Percentiles rank a stretch among this genome's conserved stretches.
These are phyloP conservation scores for Epizoanthus ramosus DNA, from an alignment of 92 coral and sea anemone species.

Conservation along the genomic window DNA sequence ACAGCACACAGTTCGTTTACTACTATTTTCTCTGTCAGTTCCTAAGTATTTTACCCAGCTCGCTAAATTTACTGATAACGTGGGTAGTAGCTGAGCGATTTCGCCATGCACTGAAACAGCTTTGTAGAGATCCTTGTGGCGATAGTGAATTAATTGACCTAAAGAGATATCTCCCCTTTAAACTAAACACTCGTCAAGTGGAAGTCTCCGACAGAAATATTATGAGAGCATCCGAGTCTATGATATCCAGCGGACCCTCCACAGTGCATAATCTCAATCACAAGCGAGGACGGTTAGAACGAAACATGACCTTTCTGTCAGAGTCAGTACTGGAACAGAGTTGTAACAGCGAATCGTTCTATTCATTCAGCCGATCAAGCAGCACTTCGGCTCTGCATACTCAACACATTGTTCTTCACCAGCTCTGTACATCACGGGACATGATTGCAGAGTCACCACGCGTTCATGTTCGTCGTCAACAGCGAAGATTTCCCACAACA, in stretches of 20 bases:
- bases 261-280: neutral
- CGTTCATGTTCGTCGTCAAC: neutral
- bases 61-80: conserved; percentile 1
- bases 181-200: neutral
- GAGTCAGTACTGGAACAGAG: conserved; percentile 27
- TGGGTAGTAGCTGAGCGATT: conserved; percentile 2
- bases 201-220: neutral
- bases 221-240: conserved; percentile 22
- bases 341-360: conserved; percentile 5
- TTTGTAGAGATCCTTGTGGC: conserved; percentile 20
- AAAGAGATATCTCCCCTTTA: neutral
- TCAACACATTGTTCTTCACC: neutral
- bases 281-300: neutral
- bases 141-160: neutral
- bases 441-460: neutral
- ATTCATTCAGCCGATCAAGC: neutral
- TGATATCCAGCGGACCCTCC: conserved; percentile 16
- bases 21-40: conserved; percentile 6
- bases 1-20: conserved; percentile 20
- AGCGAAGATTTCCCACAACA: neutral
- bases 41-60: conserved; percentile 6
- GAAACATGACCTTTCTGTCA: conserved; percentile 4
- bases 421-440: neutral
- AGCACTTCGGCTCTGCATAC: neutral
- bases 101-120: conserved; percentile 15